Conservation (phyloP, 1,140 invertebrate species). For the Eueides isabella region DNA sequence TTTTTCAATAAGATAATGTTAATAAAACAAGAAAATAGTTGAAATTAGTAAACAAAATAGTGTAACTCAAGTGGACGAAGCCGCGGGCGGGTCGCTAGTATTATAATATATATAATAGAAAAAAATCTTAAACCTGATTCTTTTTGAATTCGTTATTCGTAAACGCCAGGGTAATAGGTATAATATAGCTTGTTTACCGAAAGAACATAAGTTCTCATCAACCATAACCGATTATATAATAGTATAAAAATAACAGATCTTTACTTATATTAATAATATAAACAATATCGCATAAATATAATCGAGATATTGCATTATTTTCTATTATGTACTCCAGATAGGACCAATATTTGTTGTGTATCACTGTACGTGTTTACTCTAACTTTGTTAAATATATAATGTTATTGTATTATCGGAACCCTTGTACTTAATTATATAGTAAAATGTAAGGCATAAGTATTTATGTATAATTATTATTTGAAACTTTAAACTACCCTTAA, state of each 20-base stretch:
- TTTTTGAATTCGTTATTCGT: background rate
- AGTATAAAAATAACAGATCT: constrained; percentile 29
- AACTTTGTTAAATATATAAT: background rate
- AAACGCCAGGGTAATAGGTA: background rate
- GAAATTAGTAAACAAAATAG: too few species aligned
- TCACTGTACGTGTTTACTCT: background rate
- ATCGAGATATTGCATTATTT: constrained; percentile 13
- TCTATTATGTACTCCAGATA: constrained; percentile 19
- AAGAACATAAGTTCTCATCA: background rate
- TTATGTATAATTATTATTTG: background rate
- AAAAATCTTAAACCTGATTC: too few species aligned
- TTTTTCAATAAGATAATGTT: too few species aligned
- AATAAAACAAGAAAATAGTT: too few species aligned
- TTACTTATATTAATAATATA: constrained; percentile 11
- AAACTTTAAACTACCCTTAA: background rate
- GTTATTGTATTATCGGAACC: background rate
- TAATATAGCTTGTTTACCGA: background rate
- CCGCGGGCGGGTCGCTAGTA: too few species aligned
- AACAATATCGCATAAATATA: constrained; percentile 15
- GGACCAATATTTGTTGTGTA: constrained; percentile 8
- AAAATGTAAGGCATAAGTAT: constrained; percentile 1
- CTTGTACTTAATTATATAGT: constrained; percentile 8
- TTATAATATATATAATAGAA: too few species aligned
- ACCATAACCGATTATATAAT: constrained; percentile 24
- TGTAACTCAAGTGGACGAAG: too few species aligned